phyloP scores from a whole-genome alignment of 2,888 invertebrate species.

The Mythimna pallens region DNA sequence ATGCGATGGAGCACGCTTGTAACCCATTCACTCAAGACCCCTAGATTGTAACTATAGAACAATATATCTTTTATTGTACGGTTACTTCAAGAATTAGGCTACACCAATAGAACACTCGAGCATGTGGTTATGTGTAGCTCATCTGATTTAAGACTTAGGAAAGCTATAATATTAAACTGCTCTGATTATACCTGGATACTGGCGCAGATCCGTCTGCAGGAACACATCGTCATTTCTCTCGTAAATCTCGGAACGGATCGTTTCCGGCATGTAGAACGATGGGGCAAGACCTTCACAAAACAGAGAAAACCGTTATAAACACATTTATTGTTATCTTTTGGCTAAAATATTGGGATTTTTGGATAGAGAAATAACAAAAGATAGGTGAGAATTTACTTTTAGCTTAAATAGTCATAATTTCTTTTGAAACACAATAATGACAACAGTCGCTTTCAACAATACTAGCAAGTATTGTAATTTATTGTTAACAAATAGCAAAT shows the following conservation, averaged over 20 bases:
- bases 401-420: not conserved
- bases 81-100: not conserved
- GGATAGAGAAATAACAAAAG: not conserved
- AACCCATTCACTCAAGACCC: too few species aligned
- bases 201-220: constrained; percentile 92
- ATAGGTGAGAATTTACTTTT: not conserved
- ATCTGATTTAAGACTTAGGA: not conserved
- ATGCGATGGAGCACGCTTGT: too few species aligned
- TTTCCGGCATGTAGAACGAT: constrained; percentile 96
- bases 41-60: too few species aligned
- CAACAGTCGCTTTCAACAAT: constrained; percentile 3
- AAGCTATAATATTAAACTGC: not conserved
- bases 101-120: too few species aligned
- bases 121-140: too few species aligned
- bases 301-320: constrained; percentile 13
- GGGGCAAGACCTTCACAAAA: constrained; percentile 85
- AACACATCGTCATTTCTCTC: constrained; percentile 94
- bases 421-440: not conserved
- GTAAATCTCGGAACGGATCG: constrained; percentile 94
- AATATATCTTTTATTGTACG: not conserved
- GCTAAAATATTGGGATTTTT: not conserved
- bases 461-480: not conserved
- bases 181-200: constrained; percentile 75
- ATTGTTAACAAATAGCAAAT: not conserved
- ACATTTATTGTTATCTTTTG: not conserved